Base-by-base conservation (phyloP, 2,113 vertebrate species). In the Rhagologus leucostigma region DNA sequence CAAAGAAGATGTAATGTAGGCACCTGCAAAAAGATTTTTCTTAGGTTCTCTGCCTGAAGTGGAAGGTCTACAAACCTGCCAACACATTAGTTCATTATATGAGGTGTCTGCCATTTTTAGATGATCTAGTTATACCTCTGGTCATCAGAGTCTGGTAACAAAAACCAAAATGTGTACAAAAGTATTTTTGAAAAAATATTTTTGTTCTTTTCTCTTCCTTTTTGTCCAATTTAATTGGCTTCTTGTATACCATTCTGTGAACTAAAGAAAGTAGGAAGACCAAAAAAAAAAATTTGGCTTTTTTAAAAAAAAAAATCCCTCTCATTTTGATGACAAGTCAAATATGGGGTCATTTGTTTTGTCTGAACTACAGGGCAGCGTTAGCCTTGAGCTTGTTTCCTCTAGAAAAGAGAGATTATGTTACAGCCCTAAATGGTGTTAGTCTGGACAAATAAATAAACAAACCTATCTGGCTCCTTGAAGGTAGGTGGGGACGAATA, bases 361-460 rank as follows among this genome's bases (percentile, higher is more conserved):
- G 27, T 89, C 33, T 78, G 60, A 84, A 89, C 35, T 78, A 44
- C 44, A 64, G 52, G 62, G 35, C 52, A 84, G 47, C 52, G 23
- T 64, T 86, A 76, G 56, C 56, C 77, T 75, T 94, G 73, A 89
- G 91, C 64, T 47, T 89, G 35, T 55, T 84, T 60, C 74, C 49
- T 89, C 44, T 82, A 27, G 35, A 84, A 39, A 84, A 77, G 35
- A 74, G 69, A 77, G 42, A 39, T 84, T 69, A 68, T 3, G 5
- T 81, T 90, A 53, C 42, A 88, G 20, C 20, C 46, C 53, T 84
- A 89, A 93, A 91, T 64, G 49, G 33, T 71, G 52, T 81, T 84
- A 92, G 47, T 68, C 52, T 89, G 87, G 78, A 87, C 65, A 89
- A 82, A 85, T 75, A 95, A 93, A 95, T 75, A 89, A 94, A 78